Conservation (phyloP, 2,113 vertebrate genomes). For the Mixornis gularis region DNA sequence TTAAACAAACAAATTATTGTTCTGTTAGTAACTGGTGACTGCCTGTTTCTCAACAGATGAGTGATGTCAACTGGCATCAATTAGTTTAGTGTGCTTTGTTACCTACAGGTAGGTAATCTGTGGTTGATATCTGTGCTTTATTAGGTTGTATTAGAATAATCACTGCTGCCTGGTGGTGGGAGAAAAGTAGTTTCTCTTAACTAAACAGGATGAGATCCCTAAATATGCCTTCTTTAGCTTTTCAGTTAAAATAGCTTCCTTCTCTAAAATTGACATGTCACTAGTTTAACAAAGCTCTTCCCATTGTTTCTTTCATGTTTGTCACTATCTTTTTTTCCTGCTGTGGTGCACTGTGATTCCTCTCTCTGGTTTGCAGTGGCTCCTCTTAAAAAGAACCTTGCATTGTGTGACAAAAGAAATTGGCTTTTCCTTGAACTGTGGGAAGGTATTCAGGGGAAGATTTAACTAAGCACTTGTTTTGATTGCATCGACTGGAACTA, state of each 20-base stretch:
- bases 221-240: not conserved
- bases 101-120: not conserved
- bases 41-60: not conserved
- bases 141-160: not conserved
- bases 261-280: not conserved
- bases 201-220: not conserved
- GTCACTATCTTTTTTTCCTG: not conserved
- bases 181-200: not conserved
- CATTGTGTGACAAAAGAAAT: not conserved
- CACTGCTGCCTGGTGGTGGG: not conserved
- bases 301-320: constrained; percentile 3
- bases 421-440: constrained; percentile 1
- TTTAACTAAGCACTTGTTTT: not conserved
- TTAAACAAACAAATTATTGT: constrained; percentile 10
- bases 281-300: not conserved
- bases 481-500: not conserved
- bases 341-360: not conserved
- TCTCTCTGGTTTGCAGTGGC: not conserved
- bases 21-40: not conserved
- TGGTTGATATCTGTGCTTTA: not conserved
- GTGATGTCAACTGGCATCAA: not conserved
- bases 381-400: not conserved
- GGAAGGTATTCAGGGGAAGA: not conserved
- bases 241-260: constrained; percentile 7
- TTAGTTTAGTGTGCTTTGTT: not conserved